phyloP scores from a whole-genome alignment of 2,113 vertebrate species.

The Dasyornis broadbenti region DNA sequence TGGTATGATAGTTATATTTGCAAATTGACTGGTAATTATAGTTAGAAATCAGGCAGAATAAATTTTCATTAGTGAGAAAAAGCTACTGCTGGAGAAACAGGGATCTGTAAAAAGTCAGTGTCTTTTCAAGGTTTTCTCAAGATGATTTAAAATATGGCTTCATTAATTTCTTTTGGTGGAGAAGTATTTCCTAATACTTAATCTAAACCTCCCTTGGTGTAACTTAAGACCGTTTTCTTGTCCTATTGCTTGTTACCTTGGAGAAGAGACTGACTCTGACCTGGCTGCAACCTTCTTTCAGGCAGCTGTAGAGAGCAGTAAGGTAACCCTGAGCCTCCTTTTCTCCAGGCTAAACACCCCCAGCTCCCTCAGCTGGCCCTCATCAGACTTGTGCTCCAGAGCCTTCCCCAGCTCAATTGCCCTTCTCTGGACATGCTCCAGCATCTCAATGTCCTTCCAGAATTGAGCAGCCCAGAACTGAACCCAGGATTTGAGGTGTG shows the following conservation, averaged over 20 bases:
- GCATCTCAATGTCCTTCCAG: fast-evolving
- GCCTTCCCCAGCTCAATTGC: not conserved
- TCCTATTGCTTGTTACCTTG: not conserved
- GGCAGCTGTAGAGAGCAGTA: not conserved
- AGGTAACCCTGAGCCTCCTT: not conserved
- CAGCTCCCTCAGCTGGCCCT: not conserved
- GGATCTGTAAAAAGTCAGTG: not conserved
- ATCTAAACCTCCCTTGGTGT: not conserved
- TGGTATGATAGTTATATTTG: not conserved
- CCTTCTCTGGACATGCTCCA: not conserved
- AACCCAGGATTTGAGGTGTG: fast-evolving
- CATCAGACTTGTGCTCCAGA: not conserved
- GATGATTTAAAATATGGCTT: not conserved
- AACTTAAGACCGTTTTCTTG: not conserved
- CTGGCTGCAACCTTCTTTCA: not conserved
- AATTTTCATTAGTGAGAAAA: not conserved
- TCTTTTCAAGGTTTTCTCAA: not conserved
- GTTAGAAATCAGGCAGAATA: not conserved
- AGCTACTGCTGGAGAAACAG: not conserved
- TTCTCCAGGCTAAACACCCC: not conserved
- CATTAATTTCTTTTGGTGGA: not conserved
- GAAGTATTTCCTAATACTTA: not conserved
- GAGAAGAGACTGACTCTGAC: not conserved
- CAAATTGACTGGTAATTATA: not conserved
- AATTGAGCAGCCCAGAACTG: not conserved